Conservation (phyloP, 2,113 vertebrate genomes). For the Platanista minor region DNA sequence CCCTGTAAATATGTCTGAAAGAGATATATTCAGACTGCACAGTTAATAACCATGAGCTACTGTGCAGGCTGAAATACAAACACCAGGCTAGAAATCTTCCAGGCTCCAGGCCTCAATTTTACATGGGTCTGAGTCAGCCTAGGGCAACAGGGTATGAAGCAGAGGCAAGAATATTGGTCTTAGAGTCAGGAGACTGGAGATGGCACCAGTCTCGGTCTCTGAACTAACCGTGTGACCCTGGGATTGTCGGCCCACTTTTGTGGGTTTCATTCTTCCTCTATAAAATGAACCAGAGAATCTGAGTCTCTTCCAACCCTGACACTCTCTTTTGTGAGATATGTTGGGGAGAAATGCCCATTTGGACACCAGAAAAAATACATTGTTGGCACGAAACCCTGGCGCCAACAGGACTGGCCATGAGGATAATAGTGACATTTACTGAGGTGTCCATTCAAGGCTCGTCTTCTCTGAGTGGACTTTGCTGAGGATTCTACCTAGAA, state of each 20-base stretch:
- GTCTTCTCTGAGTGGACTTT: not conserved
- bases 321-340: not conserved
- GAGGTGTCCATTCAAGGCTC: not conserved
- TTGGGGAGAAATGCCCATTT: not conserved
- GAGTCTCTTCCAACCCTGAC: not conserved
- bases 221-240: not conserved
- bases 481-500: not conserved
- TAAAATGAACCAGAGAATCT: not conserved
- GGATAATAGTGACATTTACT: not conserved
- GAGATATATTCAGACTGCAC: not conserved
- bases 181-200: not conserved
- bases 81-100: not conserved
- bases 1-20: not conserved
- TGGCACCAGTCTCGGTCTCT: not conserved
- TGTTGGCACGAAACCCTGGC: not conserved
- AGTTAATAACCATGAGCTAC: not conserved
- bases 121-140: not conserved
- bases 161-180: not conserved
- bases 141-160: fast-evolving
- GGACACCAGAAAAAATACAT: not conserved
- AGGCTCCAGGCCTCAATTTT: not conserved
- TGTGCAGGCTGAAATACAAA: not conserved
- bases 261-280: not conserved
- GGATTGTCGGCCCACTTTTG: not conserved
- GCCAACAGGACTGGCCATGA: not conserved